A percentile compares a stretch with the other conserved stretches of the same genome.
Evolutionary conservation across 1,140 invertebrate species (phyloP).

Genomic region (Phymorhynchus buccinoides): DNA sequence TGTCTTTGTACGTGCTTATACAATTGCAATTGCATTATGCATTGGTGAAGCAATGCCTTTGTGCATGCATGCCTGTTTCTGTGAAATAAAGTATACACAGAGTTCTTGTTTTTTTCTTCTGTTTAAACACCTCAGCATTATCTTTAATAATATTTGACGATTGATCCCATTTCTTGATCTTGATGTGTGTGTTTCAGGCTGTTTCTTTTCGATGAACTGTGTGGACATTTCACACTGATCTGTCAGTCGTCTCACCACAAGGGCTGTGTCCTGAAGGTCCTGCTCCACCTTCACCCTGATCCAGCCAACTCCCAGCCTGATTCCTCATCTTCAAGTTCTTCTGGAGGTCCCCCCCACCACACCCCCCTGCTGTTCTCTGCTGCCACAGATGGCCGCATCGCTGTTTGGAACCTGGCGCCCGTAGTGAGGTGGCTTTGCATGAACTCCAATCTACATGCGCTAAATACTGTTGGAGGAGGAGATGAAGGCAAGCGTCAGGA

Average conservation of each 20-base stretch:
- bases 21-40: too few species aligned
- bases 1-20: too few species aligned
- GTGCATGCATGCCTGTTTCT: too few species aligned
- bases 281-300: conserved; percentile 42
- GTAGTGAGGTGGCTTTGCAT: neutral
- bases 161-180: too few species aligned
- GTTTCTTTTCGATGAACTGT: conserved; percentile 62
- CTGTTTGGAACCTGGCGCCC: conserved; percentile 76
- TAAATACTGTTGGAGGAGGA: neutral
- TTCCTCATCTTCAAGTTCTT: too few species aligned
- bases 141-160: too few species aligned
- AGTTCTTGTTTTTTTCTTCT: too few species aligned
- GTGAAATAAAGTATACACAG: too few species aligned
- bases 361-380: conserved; percentile 73
- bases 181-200: conserved; percentile 66
- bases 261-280: conserved; percentile 69
- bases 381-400: conserved; percentile 80
- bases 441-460: neutral
- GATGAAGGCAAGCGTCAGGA: neutral
- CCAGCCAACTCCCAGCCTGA: neutral
- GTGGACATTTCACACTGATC: conserved; percentile 49
- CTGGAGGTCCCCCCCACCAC: too few species aligned
- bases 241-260: conserved; percentile 59
- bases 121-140: too few species aligned
- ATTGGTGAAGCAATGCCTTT: too few species aligned